These are phyloP conservation scores for Tychaedon coryphoeus DNA, from an alignment of 2,113 vertebrate genomes.

Conservation along the genomic window DNA sequence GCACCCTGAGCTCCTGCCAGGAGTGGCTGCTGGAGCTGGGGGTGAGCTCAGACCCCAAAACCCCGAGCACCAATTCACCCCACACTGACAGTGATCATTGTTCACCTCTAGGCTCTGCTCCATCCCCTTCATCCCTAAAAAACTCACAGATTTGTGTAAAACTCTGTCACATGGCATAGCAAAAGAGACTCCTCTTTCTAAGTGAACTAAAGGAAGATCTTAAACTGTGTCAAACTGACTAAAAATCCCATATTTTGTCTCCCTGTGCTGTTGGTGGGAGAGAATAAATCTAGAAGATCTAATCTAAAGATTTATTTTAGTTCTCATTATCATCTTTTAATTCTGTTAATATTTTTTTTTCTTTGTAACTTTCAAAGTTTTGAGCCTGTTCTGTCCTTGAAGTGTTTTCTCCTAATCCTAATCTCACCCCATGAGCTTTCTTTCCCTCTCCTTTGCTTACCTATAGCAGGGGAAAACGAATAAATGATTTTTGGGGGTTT, in stretches of 20 bases:
- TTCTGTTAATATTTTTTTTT: background rate
- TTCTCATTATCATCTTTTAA: background rate
- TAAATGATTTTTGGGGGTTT: background rate
- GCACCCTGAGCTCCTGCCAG: background rate
- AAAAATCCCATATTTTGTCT: background rate
- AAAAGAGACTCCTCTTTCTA: background rate
- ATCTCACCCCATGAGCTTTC: background rate
- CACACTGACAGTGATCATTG: rapidly evolving
- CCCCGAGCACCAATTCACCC: background rate
- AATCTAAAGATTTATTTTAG: background rate
- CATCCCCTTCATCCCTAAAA: too few species aligned
- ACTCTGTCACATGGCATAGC: background rate
- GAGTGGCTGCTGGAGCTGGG: too few species aligned
- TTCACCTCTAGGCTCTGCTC: rapidly evolving
- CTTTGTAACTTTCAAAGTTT: background rate
- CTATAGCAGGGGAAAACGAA: background rate
- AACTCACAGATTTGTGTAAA: background rate
- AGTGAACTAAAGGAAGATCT: background rate
- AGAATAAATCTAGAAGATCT: too few species aligned
- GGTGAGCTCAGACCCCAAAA: background rate
- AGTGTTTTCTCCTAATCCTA: background rate
- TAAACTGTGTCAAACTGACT: background rate
- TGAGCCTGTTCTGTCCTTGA: background rate
- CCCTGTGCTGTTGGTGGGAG: rapidly evolving
- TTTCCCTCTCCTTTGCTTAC: background rate